Conservation (phyloP, 2,888 invertebrate species). For the Xylota sylvarum region DNA sequence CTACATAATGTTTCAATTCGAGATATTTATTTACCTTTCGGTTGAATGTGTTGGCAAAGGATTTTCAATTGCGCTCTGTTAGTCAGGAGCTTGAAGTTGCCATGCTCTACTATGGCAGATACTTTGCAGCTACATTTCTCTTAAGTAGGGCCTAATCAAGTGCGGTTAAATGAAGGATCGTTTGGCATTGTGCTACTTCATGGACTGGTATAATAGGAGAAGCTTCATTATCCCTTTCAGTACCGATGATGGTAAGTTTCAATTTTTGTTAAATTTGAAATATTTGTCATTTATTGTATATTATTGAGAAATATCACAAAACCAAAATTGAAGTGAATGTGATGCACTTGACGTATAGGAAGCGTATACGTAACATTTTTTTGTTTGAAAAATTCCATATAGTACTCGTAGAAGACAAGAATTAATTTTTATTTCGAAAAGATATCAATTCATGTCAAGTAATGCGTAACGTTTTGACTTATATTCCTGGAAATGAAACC, state of each 20-base stretch:
- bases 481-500: not conserved
- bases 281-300: no score
- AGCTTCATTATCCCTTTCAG: no score
- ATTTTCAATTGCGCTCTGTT: not conserved
- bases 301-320: no score
- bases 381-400: not conserved
- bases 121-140: not conserved
- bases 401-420: not conserved
- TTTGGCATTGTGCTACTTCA: no score
- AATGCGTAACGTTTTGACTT: not conserved
- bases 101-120: not conserved
- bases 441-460: not conserved
- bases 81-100: not conserved
- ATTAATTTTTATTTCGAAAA: not conserved
- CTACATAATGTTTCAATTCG: conserved; percentile 21
- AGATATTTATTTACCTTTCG: not conserved
- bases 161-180: not conserved
- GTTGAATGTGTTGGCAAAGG: not conserved
- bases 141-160: not conserved
- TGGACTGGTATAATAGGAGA: no score
- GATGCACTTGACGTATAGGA: no score
- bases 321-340: no score
- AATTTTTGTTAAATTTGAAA: no score
- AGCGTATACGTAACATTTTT: not conserved
- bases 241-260: no score